A percentile compares a stretch with the other conserved stretches of the same genome.
These are phyloP conservation scores for Nestor notabilis DNA, from an alignment of 2,113 vertebrate genomes.

Conservation along the genomic window DNA sequence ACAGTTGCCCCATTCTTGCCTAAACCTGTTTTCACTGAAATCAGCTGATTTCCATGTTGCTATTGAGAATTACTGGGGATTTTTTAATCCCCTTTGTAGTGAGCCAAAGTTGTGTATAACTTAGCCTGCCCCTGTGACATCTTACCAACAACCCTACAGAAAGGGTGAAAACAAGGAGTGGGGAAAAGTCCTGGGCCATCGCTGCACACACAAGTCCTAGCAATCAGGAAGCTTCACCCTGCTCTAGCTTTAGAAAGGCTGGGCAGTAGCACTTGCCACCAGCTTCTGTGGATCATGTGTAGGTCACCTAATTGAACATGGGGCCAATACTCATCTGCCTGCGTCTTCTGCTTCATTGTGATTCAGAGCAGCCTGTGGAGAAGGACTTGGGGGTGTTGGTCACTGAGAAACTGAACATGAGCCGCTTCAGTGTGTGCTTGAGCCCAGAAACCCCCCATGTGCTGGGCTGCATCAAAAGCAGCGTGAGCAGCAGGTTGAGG, in stretches of 20 bases:
- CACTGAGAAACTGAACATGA: neutral
- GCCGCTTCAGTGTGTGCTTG: neutral
- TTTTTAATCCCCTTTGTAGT: neutral
- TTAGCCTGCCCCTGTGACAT: neutral
- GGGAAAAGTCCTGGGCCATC: neutral
- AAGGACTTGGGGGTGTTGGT: neutral
- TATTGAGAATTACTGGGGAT: neutral
- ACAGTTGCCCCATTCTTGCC: neutral
- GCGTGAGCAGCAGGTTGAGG: neutral
- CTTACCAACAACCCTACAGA: neutral
- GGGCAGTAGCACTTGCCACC: neutral
- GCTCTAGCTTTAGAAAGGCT: neutral
- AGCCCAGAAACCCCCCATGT: neutral
- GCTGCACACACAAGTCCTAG: fast-evolving
- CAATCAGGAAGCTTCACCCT: neutral
- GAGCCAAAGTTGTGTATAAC: neutral
- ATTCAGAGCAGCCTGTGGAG: neutral
- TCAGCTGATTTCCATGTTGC: neutral
- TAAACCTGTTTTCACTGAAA: neutral
- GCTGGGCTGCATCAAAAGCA: neutral
- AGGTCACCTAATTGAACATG: neutral
- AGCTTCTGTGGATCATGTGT: neutral
- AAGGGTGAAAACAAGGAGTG: neutral
- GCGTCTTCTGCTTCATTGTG: no score
- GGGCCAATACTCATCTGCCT: neutral